Evolutionary conservation across 2,797 vertebrate genomes (phyloP), one percentile per base, ranked within the genome.

Genomic region (Cheirogaleus major): DNA sequence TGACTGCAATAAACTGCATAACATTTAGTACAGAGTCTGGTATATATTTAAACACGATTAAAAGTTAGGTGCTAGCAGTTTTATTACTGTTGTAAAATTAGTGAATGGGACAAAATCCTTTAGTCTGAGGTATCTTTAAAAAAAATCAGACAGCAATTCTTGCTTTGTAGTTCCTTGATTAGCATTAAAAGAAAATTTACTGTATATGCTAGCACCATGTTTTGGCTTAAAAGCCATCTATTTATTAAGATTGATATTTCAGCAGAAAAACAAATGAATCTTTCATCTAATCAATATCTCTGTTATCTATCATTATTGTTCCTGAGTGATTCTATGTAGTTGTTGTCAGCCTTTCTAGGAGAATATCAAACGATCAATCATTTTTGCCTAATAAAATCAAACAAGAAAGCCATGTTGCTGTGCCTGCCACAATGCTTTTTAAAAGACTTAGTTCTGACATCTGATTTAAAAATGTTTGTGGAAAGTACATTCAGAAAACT

Each of bases 351-450:
- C 52, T 95, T 93, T 90, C 76, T 75, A 57, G 43, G 41, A 95
- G 18, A 91, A 5, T 61, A 92, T 50, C 73, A 94, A 91, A 93
- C 22, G 61, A 52, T 48, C 7, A 30, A 41, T 80, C 38, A 76
- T 69, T 85, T 85, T 83, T 89, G 30, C 63, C 87, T 97, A 92
- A 92, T 84, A 87, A 92, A 96, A 93, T 85, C 50, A 93, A 93
- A 70, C 9, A 81, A 82, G 87, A 85, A 93, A 93, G 63, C 85
- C 91, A 95, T 18, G 48, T 43, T 88, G 41, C 78, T 70, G 20
- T 65, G 87, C 61, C 45, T 92, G 92, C 90, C 88, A 82, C 94
- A 92, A 89, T 20, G 35, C 35, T 85, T 89, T 95, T 70, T 82
- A 35, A 93, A 91, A 84, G 89, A 75, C 69, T 73, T 70, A 70